A percentile compares a stretch with the other conserved stretches of the same genome.
phyloP scores from a whole-genome alignment of 2,888 invertebrate species.

The Arge pagana region DNA sequence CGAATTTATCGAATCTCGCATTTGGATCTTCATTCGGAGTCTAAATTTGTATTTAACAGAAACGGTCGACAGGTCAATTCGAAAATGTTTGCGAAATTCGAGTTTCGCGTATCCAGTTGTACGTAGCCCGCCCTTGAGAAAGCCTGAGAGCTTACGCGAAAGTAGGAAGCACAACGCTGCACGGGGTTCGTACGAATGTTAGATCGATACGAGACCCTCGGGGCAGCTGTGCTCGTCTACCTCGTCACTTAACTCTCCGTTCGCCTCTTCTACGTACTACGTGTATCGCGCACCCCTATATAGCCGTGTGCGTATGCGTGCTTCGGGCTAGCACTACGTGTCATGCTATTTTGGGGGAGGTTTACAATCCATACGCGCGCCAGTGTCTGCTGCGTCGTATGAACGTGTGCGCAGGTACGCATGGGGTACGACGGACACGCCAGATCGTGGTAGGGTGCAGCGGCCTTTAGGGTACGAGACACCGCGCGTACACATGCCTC shows the following conservation, averaged over 20 bases:
- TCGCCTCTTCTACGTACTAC: conserved; percentile 3
- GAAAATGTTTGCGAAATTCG: too few species aligned
- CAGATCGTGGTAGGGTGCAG: not conserved
- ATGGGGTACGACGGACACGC: conserved; percentile 14
- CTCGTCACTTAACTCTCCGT: not conserved
- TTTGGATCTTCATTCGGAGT: too few species aligned
- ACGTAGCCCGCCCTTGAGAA: too few species aligned
- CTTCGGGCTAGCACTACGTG: conserved; percentile 20
- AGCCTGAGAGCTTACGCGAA: too few species aligned
- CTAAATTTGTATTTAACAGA: too few species aligned
- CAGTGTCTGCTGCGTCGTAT: too few species aligned
- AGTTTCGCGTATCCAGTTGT: too few species aligned
- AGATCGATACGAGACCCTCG: conserved; percentile 6
- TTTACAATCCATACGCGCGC: too few species aligned
- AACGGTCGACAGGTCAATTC: too few species aligned
- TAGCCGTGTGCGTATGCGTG: not conserved
- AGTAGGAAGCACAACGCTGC: too few species aligned
- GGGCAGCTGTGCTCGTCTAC: not conserved
- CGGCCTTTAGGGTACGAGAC: conserved; percentile 27
- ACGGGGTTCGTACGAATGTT: not conserved
- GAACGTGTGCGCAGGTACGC: conserved; percentile 30
- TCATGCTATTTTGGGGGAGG: conserved; percentile 39
- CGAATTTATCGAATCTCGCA: too few species aligned
- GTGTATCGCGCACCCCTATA: conserved; percentile 7
- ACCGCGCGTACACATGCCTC: conserved; percentile 37